Evolutionary conservation across 2,113 vertebrate species (phyloP).

Genomic region (Arizona elegans): DNA sequence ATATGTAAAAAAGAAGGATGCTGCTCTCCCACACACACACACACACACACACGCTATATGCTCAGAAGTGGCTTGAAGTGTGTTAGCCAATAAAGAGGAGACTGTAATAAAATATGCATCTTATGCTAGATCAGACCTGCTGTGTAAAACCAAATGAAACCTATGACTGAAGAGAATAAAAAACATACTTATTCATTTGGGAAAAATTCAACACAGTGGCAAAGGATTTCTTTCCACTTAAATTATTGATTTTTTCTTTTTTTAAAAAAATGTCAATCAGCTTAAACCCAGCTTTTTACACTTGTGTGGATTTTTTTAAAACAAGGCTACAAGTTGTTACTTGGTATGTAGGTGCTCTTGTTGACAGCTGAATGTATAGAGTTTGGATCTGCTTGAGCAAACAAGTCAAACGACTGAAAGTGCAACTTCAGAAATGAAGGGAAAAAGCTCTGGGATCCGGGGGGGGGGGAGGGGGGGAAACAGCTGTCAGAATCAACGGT

Average conservation of each 20-base stretch:
- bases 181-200: no score
- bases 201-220: background rate
- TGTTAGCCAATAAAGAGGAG: background rate
- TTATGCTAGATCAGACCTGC: background rate
- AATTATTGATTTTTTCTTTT: background rate
- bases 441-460: background rate
- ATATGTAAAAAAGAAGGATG: background rate
- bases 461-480: background rate
- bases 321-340: background rate
- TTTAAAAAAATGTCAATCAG: background rate
- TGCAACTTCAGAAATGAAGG: constrained; percentile 6
- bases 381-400: constrained; percentile 24
- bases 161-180: background rate
- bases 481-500: background rate
- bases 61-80: background rate
- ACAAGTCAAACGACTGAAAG: constrained; percentile 15
- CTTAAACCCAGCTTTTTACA: constrained; percentile 6
- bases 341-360: background rate
- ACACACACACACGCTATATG: no score
- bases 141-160: background rate
- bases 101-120: background rate
- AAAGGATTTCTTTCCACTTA: background rate
- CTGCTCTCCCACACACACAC: no score
- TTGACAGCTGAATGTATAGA: background rate
- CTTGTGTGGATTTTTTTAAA: background rate